These are phyloP conservation scores for Pachliopta kotzebuea DNA, from an alignment of 2,888 invertebrate genomes.

Conservation along the genomic window DNA sequence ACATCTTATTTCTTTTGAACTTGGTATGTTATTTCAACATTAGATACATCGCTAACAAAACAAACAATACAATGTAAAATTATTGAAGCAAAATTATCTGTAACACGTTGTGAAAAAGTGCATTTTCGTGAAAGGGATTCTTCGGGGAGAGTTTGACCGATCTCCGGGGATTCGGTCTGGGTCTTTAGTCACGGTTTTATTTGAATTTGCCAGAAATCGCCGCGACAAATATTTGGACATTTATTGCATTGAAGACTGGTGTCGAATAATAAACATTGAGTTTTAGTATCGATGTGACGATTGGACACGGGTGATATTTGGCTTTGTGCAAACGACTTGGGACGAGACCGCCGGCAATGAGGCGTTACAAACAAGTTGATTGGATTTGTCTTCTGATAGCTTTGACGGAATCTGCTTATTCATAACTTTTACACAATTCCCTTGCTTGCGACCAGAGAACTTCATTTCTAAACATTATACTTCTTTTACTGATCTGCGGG, in stretches of 20 bases:
- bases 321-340: conserved; percentile 29
- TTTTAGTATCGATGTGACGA: conserved; percentile 33
- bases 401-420: not conserved
- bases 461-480: not conserved
- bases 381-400: conserved; percentile 4
- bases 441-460: not conserved
- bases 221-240: conserved; percentile 79
- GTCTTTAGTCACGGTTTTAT: conserved; percentile 76
- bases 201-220: conserved; percentile 70
- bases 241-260: conserved; percentile 66
- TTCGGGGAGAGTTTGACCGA: conserved; percentile 54
- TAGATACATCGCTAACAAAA: conserved; percentile 36
- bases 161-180: conserved; percentile 66
- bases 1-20: conserved; percentile 39
- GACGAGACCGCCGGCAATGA: conserved; percentile 12
- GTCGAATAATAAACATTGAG: conserved; percentile 66
- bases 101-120: conserved; percentile 28
- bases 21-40: conserved; percentile 43
- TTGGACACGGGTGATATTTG: conserved; percentile 58
- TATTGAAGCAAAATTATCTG: conserved; percentile 25
- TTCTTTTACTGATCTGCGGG: not conserved
- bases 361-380: conserved; percentile 13
- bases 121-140: conserved; percentile 28
- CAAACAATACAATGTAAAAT: conserved; percentile 28
- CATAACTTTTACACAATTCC: not conserved